Conservation (phyloP, 2,888 invertebrate genomes). For the Girardia tigrina region DNA sequence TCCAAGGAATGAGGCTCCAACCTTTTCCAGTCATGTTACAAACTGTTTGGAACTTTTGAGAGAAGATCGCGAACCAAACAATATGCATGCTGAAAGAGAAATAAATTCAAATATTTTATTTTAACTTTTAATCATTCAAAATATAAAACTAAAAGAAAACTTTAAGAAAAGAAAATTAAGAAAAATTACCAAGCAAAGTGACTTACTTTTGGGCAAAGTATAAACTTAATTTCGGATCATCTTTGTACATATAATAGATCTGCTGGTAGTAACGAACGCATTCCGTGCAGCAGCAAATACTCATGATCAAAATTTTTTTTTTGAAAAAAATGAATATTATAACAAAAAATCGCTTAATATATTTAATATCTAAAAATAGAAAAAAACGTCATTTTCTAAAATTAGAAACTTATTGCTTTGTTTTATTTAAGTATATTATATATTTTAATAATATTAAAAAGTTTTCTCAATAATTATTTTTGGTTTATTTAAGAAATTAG, state of each 20-base stretch:
- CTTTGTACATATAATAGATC: background rate
- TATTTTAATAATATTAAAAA: background rate
- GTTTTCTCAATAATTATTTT: background rate
- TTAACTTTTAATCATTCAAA: no score
- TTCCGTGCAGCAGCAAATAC: background rate
- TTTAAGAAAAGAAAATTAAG: background rate
- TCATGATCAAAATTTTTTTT: background rate
- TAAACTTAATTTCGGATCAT: background rate
- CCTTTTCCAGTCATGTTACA: background rate
- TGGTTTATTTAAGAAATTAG: background rate
- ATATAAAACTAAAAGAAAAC: background rate
- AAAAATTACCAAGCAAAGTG: background rate
- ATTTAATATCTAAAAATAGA: background rate
- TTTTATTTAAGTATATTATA: background rate
- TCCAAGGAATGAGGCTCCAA: background rate
- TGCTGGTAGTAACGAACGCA: background rate
- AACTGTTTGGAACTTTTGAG: background rate
- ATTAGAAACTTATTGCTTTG: constrained; percentile 7
- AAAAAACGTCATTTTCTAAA: background rate
- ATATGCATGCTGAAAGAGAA: constrained; percentile 1
- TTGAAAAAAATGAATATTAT: background rate
- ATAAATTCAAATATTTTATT: no score
- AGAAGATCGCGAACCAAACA: background rate
- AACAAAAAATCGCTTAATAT: background rate
- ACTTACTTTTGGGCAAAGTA: background rate